Evolutionary conservation across 2,888 invertebrate genomes (phyloP).

Genomic region (Micoletzkya japonica): DNA sequence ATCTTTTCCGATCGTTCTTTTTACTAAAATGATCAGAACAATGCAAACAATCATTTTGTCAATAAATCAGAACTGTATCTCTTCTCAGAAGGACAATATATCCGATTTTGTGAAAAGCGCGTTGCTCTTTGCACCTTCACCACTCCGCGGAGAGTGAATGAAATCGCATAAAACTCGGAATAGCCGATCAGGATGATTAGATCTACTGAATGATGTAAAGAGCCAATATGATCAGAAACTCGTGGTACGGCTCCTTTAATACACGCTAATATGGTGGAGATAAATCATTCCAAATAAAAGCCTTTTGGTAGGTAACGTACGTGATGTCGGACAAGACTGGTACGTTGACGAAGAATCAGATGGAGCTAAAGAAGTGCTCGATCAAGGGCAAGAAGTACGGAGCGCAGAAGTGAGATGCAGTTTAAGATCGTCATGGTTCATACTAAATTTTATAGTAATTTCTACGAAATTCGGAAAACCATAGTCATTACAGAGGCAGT

Average conservation of each 20-base stretch:
- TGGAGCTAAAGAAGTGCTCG: conserved; percentile 81
- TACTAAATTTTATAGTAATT: neutral
- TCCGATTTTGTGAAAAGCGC: too few species aligned
- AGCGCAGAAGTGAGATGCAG: conserved; percentile 6
- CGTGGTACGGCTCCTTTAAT: conserved; percentile 11
- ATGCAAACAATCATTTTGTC: too few species aligned
- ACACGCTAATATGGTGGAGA: conserved; percentile 23
- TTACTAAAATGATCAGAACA: too few species aligned
- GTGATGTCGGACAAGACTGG: conserved; percentile 99
- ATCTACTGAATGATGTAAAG: too few species aligned
- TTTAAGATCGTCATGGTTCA: neutral
- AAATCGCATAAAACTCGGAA: too few species aligned
- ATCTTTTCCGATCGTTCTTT: too few species aligned
- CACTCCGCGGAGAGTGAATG: too few species aligned
- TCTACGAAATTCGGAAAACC: neutral
- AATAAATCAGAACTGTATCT: too few species aligned
- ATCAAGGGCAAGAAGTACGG: conserved; percentile 34
- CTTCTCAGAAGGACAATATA: too few species aligned
- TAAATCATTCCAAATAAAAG: neutral
- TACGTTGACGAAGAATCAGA: conserved; percentile 91
- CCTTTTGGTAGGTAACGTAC: conserved; percentile 77
- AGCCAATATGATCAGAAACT: too few species aligned
- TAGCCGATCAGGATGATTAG: too few species aligned
- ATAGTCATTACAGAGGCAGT: neutral
- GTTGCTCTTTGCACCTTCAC: too few species aligned